Base-by-base conservation (phyloP, 2,113 vertebrate genomes). In the Asarcornis scutulata region DNA sequence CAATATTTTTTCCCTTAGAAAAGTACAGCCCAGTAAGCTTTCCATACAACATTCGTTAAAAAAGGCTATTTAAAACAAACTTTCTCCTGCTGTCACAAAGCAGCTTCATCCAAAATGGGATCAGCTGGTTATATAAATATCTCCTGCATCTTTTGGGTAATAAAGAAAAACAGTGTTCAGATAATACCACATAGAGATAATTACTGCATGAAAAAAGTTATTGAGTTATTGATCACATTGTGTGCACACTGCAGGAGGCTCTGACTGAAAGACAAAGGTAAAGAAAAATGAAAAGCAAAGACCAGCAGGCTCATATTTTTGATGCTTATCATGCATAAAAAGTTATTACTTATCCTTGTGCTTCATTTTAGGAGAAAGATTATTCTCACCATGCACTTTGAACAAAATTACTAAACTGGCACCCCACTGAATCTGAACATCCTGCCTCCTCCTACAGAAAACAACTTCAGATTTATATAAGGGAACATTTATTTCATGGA, bases 211-310 rank as follows among this genome's bases (percentile, higher is more conserved):
- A 98, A 98, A 98, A 98, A 99, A 98, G 98, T 98, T 99, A 99
- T 98, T 98, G 99, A 98, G 98, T 98, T 99, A 99, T 99, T 98
- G 99, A 99, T 99, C 98, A 98, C 97, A 97, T 97, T 42, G 96
- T 97, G 98, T 95, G 98, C 96, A 97, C 98, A 93, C 98, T 95
- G 98, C 98, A 95, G 98, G 98, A 98, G 97, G 98, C 96, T 97
- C 96, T 98, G 97, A 97, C 94, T 98, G 97, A 98, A 98, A 98
- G 97, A 98, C 53, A 98, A 98, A 98, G 97, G 97, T 96, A 98
- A 98, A 98, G 98, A 97, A 97, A 98, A 98, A 98, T 94, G 97
- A 98, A 98, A 98, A 98, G 96, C 97, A 97, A 97, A 98, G 97
- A 98, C 96, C 98, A 98, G 98, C 98, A 98, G 98, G 98, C 97